Evolutionary conservation across 2,113 vertebrate genomes (phyloP).

Genomic region (Artemisiospiza belli): DNA sequence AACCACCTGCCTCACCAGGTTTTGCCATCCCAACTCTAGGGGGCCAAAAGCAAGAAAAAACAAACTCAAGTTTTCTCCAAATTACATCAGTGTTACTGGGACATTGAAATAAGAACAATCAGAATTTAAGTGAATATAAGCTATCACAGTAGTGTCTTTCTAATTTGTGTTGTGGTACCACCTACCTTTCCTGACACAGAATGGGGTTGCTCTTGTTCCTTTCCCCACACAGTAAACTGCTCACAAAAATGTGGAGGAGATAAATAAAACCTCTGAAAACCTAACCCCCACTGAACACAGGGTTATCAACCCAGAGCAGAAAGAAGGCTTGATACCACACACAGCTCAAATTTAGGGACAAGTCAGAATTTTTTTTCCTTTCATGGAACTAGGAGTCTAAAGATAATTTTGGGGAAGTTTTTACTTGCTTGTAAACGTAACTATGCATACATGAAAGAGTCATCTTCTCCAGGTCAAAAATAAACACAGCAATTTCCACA

Average conservation of each 20-base stretch:
- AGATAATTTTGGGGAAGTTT: conserved; percentile 47
- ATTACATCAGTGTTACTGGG: neutral
- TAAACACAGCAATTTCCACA: conserved; percentile 52
- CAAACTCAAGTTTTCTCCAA: neutral
- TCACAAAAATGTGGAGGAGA: neutral
- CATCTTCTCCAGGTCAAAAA: conserved; percentile 59
- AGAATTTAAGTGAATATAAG: neutral
- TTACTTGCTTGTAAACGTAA: conserved; percentile 32
- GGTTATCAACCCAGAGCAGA: neutral
- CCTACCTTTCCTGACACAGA: neutral
- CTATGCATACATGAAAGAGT: conserved; percentile 42
- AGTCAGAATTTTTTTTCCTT: conserved; percentile 40
- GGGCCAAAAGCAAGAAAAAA: neutral
- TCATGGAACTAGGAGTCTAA: conserved; percentile 25
- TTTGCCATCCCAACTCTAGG: neutral
- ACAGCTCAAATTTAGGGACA: neutral
- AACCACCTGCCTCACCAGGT: neutral
- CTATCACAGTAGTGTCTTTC: neutral
- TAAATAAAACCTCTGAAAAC: neutral
- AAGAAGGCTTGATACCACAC: neutral
- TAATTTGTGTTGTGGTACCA: neutral
- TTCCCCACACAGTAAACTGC: neutral
- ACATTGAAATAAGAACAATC: neutral
- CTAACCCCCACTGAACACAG: neutral
- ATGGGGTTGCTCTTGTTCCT: neutral